These are phyloP conservation scores for Stegostoma tigrinum DNA, from an alignment of 2,113 vertebrate species.

Conservation along the genomic window DNA sequence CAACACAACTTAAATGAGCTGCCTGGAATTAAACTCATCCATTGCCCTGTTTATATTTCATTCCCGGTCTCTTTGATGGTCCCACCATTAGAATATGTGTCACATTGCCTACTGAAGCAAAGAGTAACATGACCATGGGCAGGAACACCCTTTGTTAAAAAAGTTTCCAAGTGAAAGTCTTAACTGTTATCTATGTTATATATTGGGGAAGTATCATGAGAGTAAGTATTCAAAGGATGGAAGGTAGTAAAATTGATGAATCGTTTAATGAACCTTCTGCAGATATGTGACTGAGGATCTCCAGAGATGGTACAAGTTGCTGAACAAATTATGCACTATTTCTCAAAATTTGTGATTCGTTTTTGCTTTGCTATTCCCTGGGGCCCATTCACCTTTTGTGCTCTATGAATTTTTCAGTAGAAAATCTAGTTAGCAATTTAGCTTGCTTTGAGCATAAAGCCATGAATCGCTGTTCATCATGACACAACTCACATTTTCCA, in stretches of 20 bases:
- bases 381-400: neutral
- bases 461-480: neutral
- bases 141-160: neutral
- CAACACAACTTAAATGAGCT: neutral
- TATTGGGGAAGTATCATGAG: conserved; percentile 2
- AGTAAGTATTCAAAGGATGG: neutral
- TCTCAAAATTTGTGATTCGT: neutral
- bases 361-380: neutral
- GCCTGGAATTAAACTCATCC: neutral
- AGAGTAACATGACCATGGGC: neutral
- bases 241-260: neutral
- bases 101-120: neutral
- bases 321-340: conserved; percentile 13
- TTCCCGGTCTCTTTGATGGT: neutral
- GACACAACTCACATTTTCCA: neutral
- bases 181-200: neutral
- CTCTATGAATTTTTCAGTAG: neutral
- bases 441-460: neutral
- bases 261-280: neutral
- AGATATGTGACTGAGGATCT: neutral
- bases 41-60: neutral
- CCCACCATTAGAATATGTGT: neutral
- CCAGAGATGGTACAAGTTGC: conserved; percentile 2
- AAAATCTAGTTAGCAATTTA: neutral
- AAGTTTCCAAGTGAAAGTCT: neutral